Conservation (phyloP, 2,113 vertebrate genomes). For the Genyomyrus donnyi region DNA sequence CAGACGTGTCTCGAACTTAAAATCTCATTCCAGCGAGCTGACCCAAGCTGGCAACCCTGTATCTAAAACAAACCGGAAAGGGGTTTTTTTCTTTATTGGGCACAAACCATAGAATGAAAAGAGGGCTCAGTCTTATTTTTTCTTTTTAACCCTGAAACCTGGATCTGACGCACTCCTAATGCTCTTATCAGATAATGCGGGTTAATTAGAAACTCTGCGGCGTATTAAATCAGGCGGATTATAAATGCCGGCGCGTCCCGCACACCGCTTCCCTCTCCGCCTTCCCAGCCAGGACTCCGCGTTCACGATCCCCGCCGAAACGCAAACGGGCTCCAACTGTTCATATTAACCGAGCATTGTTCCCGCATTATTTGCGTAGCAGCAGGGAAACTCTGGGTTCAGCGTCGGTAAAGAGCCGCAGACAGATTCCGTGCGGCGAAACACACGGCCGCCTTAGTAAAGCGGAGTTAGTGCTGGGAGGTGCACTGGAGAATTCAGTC, state of each 20-base stretch:
- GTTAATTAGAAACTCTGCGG: conserved; percentile 45
- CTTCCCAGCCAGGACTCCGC: background rate
- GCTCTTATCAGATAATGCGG: conserved; percentile 37
- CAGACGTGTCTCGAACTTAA: background rate
- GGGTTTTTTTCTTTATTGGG: background rate
- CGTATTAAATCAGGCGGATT: conserved; percentile 41
- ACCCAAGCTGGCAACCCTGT: background rate
- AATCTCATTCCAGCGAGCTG: background rate
- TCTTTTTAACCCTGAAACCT: conserved; percentile 29
- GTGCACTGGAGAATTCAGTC: background rate
- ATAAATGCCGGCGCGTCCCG: conserved; percentile 30
- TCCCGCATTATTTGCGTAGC: background rate
- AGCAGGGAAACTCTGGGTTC: background rate
- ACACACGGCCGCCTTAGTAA: background rate
- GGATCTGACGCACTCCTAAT: conserved; percentile 22
- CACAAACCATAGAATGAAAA: background rate
- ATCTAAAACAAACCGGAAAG: background rate
- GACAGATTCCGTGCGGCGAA: background rate
- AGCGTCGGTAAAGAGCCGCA: background rate
- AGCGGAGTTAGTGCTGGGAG: background rate
- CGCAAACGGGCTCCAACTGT: background rate
- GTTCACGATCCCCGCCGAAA: background rate
- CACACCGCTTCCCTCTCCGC: conserved; percentile 12
- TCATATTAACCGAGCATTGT: background rate
- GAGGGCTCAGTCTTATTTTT: conserved; percentile 29